phyloP scores from a whole-genome alignment of 2,888 invertebrate genomes.

The Pyrocoelia pectoralis region DNA sequence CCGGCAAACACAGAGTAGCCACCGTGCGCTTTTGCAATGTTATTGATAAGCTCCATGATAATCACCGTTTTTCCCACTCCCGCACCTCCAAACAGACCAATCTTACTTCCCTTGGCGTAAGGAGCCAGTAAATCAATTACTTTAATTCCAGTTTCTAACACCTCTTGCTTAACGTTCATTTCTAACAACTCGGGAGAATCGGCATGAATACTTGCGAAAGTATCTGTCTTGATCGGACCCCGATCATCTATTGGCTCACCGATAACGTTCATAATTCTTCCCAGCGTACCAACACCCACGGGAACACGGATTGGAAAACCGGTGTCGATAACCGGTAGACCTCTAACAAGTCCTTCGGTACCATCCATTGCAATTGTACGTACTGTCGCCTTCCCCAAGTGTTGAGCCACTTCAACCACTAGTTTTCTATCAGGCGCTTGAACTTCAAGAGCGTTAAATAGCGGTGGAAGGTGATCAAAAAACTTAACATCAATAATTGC shows the following conservation, averaged over 20 bases:
- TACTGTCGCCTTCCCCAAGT: conserved; percentile 78
- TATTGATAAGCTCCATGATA: conserved; percentile 96
- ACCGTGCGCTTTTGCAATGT: conserved; percentile 94
- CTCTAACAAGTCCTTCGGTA: conserved; percentile 92
- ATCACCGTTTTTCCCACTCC: conserved; percentile 95
- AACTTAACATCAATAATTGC: conserved; percentile 98
- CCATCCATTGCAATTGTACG: conserved; percentile 94
- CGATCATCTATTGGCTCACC: conserved; percentile 91
- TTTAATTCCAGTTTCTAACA: conserved; percentile 83
- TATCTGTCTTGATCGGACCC: conserved; percentile 82
- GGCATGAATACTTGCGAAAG: conserved; percentile 84
- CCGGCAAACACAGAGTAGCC: conserved; percentile 96
- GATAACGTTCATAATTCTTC: conserved; percentile 94
- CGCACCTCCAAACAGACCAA: conserved; percentile 91
- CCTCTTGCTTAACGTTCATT: conserved; percentile 94
- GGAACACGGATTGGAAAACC: conserved; percentile 92
- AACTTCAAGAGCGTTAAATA: conserved; percentile 94
- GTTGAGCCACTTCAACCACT: conserved; percentile 76
- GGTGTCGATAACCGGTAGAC: conserved; percentile 80
- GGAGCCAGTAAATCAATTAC: conserved; percentile 81
- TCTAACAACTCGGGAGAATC: conserved; percentile 94
- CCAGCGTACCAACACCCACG: conserved; percentile 89
- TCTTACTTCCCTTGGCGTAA: conserved; percentile 91
- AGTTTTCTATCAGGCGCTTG: conserved; percentile 81
- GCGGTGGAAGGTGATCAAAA: conserved; percentile 83